Conservation (phyloP, 2,797 vertebrate species). For the Molothrus ater region DNA sequence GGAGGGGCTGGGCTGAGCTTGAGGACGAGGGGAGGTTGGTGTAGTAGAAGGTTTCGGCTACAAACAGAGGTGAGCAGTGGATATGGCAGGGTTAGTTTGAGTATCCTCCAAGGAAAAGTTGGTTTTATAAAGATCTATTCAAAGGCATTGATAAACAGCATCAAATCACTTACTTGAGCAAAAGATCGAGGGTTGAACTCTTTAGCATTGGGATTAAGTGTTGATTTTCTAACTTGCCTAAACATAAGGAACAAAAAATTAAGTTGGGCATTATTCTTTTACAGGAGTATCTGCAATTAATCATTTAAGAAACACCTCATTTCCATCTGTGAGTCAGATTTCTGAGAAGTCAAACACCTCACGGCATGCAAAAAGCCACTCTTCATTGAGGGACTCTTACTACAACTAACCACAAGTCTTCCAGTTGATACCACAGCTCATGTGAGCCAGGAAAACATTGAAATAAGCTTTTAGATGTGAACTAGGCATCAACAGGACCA, state of each 20-base stretch:
- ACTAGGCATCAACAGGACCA: background rate
- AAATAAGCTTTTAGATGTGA: background rate
- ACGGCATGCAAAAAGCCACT: background rate
- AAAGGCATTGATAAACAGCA: background rate
- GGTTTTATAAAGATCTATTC: background rate
- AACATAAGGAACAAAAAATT: conserved; percentile 17
- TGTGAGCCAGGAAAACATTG: background rate
- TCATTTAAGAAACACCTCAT: background rate
- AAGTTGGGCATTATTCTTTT: background rate
- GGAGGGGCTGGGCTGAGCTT: conserved; percentile 97
- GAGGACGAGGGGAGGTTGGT: conserved; percentile 93
- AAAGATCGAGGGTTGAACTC: conserved; percentile 97
- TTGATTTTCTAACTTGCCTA: conserved; percentile 98
- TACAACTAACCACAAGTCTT: background rate
- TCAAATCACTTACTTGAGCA: conserved; percentile 83
- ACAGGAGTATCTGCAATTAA: background rate
- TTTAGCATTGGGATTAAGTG: conserved; percentile 97
- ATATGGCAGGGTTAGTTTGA: conserved; percentile 5
- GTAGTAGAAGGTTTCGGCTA: conserved; percentile 98
- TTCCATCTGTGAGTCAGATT: background rate
- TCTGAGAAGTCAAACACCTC: background rate
- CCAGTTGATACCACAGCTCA: background rate
- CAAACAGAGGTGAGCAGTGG: conserved; percentile 38
- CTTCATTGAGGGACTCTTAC: background rate
- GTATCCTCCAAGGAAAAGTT: background rate